Percentiles rank a stretch among this genome's conserved stretches.
phyloP scores from a whole-genome alignment of 2,888 invertebrate genomes.

The Agonopterix arenella region DNA sequence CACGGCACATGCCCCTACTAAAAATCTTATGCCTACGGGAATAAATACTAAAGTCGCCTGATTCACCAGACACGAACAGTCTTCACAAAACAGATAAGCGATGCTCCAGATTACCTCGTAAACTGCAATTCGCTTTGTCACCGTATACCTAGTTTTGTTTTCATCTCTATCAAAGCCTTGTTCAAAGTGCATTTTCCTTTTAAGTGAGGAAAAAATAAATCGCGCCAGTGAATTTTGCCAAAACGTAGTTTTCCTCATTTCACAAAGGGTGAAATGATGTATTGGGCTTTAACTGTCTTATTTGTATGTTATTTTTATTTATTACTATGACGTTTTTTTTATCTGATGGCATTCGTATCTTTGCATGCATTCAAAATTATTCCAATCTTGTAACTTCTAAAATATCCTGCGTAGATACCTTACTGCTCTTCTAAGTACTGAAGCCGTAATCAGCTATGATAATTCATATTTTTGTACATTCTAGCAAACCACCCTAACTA shows the following conservation, averaged over 20 bases:
- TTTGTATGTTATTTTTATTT: background rate
- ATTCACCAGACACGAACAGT: conserved; percentile 16
- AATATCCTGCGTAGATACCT: no score
- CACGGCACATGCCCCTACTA: no score
- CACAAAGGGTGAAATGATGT: conserved; percentile 1
- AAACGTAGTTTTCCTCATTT: conserved; percentile 2
- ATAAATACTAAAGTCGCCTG: no score
- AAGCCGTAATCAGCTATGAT: no score
- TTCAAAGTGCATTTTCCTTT: background rate
- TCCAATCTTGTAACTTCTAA: no score
- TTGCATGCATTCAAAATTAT: background rate
- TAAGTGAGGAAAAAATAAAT: background rate
- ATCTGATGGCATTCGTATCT: background rate
- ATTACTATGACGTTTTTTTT: background rate
- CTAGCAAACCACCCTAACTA: no score
- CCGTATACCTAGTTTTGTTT: background rate
- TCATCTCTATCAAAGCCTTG: background rate
- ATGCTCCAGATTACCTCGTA: conserved; percentile 58
- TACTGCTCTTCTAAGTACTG: no score
- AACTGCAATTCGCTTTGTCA: conserved; percentile 23
- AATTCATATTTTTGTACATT: no score
- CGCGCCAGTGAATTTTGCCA: background rate
- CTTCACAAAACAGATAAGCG: conserved; percentile 32
- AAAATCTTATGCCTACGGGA: no score
- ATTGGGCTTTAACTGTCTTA: background rate